These are phyloP conservation scores for Poeciliopsis paucimaculata DNA, from an alignment of 2,797 vertebrate species.

Conservation along the genomic window DNA sequence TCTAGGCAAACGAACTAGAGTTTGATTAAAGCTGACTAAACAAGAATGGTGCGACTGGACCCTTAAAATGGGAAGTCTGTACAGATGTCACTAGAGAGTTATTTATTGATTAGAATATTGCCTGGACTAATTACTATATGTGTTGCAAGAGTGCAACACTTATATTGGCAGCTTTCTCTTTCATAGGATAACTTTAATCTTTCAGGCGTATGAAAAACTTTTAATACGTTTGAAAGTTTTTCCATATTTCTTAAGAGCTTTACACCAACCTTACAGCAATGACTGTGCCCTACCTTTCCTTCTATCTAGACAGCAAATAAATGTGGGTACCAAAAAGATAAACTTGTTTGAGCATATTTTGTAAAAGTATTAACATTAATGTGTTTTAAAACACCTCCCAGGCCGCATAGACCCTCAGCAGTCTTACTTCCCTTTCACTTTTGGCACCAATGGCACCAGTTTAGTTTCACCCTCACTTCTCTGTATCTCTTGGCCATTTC, in stretches of 20 bases:
- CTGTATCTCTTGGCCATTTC: slow-evolving; percentile 60
- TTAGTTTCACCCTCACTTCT: slow-evolving; percentile 26
- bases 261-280: neutral
- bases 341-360: neutral
- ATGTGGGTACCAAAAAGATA: neutral
- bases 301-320: neutral
- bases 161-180: neutral
- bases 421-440: slow-evolving; percentile 18
- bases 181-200: neutral
- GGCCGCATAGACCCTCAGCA: slow-evolving; percentile 2
- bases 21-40: too few relatives aligned
- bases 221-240: neutral
- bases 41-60: too few relatives aligned
- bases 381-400: neutral
- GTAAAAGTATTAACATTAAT: neutral
- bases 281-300: neutral
- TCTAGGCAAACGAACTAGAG: too few relatives aligned
- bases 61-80: neutral
- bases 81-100: neutral
- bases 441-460: slow-evolving; percentile 37
- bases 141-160: neutral
- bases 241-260: neutral
- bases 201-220: too few relatives aligned
- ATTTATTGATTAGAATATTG: neutral
- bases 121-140: neutral